phyloP scores from a whole-genome alignment of 2,797 vertebrate species.

The Arremon brunneinucha region DNA sequence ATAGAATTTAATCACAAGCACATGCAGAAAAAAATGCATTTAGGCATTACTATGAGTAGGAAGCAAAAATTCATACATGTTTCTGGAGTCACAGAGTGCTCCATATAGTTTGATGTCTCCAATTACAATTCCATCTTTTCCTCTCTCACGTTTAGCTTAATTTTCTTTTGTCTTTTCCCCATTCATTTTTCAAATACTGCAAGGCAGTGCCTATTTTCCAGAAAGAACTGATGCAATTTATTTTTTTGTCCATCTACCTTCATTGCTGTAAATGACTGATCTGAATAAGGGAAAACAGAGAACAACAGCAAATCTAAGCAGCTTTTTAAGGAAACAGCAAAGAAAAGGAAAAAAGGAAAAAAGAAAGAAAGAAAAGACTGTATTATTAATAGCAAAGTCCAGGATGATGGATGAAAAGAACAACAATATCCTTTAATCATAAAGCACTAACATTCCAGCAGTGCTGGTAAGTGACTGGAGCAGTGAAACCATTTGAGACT shows the following conservation, averaged over 20 bases:
- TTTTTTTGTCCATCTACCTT: not conserved
- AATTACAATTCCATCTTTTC: not conserved
- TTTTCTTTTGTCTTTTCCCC: conserved; percentile 44
- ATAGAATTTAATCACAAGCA: not conserved
- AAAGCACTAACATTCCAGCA: conserved; percentile 70
- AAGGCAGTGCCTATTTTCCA: conserved; percentile 1
- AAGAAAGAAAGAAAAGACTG: not conserved
- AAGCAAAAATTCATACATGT: not conserved
- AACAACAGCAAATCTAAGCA: conserved; percentile 36
- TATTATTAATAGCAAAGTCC: conserved; percentile 70
- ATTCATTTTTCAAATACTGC: conserved; percentile 36
- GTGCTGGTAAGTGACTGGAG: conserved; percentile 62
- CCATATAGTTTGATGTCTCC: not conserved
- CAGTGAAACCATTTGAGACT: conserved; percentile 71
- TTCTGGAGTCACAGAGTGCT: not conserved
- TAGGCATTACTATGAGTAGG: not conserved
- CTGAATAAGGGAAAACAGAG: conserved; percentile 18
- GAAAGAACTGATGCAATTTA: not conserved
- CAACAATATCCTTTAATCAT: conserved; percentile 73
- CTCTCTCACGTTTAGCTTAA: conserved; percentile 12
- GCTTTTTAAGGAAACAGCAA: conserved; percentile 4
- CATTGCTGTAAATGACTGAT: conserved; percentile 28
- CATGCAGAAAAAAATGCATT: not conserved
- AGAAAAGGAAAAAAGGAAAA: not conserved
- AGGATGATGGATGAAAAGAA: conserved; percentile 72